Evolutionary conservation across 2,113 vertebrate genomes (phyloP), one percentile per base, ranked within the genome.

Genomic region (Sula dactylatra): DNA sequence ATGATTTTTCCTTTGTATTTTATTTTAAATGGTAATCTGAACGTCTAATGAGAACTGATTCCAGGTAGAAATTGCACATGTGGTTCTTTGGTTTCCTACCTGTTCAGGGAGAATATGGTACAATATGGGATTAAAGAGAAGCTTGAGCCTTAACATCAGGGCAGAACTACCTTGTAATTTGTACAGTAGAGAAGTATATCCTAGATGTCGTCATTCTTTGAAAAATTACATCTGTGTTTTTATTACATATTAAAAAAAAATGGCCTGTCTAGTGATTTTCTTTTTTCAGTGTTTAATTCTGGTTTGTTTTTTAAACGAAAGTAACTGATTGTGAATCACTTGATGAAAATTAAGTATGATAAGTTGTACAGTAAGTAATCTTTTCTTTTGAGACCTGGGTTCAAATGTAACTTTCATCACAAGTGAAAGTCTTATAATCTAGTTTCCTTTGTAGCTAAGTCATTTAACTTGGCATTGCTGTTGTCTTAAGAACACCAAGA

Each of bases 311-410:
- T 82, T 27, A 82, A 91, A 64, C 80, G 22, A 66, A 70, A 45
- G 8, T 88, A 83, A 71, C 32, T 76, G 82, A 64, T 36, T 93
- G 42, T 96, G 61, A 84, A 20, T 71, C 8, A 26, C 40, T 64
- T 78, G 29, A 32, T 93, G 49, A 67, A 64, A 32, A 29, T 62
- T 56, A 78, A 18, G 13, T 70, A 15, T 16, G 32, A 22, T 42
- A 69, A 72, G 13, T 85, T 90, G 21, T 55, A 70, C 31, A 61
- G 38, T 93, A 79, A 93, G n/a, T 93, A 69, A 50, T 56, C 16
- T 83, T 92, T 50, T n/a, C 22, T 70, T 92, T 83, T 90, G 86
- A 94, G 82, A 92, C 50, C 74, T 96, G 84, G 74, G 86, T 97
- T 97, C 91, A 94, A 82, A 80, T 83, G 34, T 67, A 73, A 49